Conservation (phyloP, 2,888 invertebrate genomes). For the Coelinius sp. region DNA sequence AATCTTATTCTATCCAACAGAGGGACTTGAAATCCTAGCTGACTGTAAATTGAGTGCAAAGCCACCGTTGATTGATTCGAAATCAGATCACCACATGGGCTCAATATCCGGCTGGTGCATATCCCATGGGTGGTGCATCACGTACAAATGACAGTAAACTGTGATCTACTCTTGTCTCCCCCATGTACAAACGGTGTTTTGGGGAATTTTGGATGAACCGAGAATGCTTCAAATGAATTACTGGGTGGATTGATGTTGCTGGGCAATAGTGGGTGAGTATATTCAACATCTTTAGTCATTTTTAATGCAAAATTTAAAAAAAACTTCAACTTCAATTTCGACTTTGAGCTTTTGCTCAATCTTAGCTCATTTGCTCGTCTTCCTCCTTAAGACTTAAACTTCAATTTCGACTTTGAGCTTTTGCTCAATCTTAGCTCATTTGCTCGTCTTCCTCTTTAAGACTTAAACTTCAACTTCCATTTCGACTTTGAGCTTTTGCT, state of each 20-base stretch:
- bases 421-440: too few relatives aligned
- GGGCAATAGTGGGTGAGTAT: neutral
- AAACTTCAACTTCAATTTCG: too few relatives aligned
- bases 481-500: too few relatives aligned
- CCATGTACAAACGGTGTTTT: neutral
- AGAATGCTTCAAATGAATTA: constrained; percentile 59
- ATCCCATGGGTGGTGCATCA: constrained; percentile 48
- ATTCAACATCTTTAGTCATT: neutral
- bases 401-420: too few relatives aligned
- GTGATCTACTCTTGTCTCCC: neutral
- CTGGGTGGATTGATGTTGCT: constrained; percentile 49
- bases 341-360: too few relatives aligned
- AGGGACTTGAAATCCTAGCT: constrained; percentile 55
- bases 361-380: too few relatives aligned
- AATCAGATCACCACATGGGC: constrained; percentile 66
- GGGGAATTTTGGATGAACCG: constrained; percentile 25
- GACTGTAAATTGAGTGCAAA: constrained; percentile 69
- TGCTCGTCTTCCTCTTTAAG: too few relatives aligned
- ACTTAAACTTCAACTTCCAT: too few relatives aligned
- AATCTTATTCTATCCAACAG: neutral
- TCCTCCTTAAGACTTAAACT: too few relatives aligned
- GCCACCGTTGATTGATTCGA: constrained; percentile 69
- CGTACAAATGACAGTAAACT: neutral
- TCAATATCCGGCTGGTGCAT: constrained; percentile 55
- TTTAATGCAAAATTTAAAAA: too few relatives aligned